Evolutionary conservation across 2,113 vertebrate genomes (phyloP), one percentile per base, ranked within the genome.

Genomic region (Sterna hirundo): DNA sequence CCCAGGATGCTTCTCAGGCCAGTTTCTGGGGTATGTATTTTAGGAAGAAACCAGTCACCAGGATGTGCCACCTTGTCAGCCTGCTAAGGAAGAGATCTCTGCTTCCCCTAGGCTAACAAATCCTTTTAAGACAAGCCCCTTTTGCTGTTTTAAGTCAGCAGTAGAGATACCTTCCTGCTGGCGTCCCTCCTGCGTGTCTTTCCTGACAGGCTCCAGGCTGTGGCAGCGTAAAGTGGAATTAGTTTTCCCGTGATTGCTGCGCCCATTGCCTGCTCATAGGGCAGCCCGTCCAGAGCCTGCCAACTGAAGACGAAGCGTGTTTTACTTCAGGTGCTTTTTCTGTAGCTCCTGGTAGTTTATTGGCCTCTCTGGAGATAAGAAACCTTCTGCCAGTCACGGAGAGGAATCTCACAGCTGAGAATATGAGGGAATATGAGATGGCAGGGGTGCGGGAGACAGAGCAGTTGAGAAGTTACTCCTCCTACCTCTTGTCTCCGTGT

Each of bases 1-100:
- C 74, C 74, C 94, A 77, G 93, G 94, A 70, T 88, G 89, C 62
- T 88, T 83, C 91, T 96, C 91, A 96, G 95, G 84, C 78, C 82
- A 49, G 2, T 96, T 87, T 86, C 66, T 96, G 85, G 91, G 93
- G 32, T 90, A 13, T 81, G 82, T 95, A 83, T 80, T 90, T 90
- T 74, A 70, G 95, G 90, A 96, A 92, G 88, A 95, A 96, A 81
- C 84, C 74, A 95, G 13, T 83, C 79, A 91, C 55, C 68, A 86
- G 82, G 54, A 86, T 85, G 77, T 89, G 76, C 94, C 84, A 86
- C 89, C 75, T 94, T 96, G 82, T 95, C 91, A 93, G 70, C 87
- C 66, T 86, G 78, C 91, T 83, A 52, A 71, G 94, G 87, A 80
- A 70, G 71, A 87, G 68, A 81, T 58, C 68, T 83, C 72, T 65